These are phyloP conservation scores for Ictinia mississippiensis DNA, from an alignment of 2,797 vertebrate genomes.

Conservation along the genomic window DNA sequence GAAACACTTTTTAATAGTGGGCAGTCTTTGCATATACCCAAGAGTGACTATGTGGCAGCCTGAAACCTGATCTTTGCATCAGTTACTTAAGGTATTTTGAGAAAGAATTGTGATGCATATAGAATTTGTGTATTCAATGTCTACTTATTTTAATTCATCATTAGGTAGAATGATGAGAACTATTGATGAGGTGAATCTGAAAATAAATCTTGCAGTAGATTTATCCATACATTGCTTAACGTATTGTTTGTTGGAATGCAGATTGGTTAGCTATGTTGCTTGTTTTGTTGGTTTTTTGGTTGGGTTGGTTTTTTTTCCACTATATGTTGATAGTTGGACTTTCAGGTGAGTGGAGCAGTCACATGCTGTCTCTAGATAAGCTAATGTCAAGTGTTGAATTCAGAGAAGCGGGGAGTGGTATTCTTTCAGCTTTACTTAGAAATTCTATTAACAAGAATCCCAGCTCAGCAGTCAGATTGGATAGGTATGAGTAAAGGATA, in stretches of 20 bases:
- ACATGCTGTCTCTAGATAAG: accelerated
- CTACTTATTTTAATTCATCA: background rate
- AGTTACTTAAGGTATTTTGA: background rate
- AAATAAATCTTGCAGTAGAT: background rate
- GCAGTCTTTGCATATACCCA: background rate
- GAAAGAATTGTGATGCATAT: background rate
- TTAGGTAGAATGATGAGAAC: background rate
- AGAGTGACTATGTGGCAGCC: background rate
- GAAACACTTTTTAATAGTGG: background rate
- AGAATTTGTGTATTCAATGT: background rate
- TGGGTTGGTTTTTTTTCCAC: background rate
- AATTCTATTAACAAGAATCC: background rate
- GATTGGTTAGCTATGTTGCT: background rate
- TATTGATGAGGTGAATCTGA: background rate
- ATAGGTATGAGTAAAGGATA: background rate
- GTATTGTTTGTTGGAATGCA: background rate
- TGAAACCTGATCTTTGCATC: background rate
- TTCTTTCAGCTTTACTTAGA: background rate
- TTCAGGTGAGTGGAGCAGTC: background rate
- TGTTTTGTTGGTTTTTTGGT: background rate
- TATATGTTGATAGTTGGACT: background rate
- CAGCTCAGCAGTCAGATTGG: background rate
- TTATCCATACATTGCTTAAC: background rate
- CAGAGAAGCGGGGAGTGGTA: background rate
- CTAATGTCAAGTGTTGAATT: background rate